A percentile compares a stretch with the other conserved stretches of the same genome.
Evolutionary conservation across 2,113 vertebrate genomes (phyloP).

Genomic region (Synchiropus splendidus): DNA sequence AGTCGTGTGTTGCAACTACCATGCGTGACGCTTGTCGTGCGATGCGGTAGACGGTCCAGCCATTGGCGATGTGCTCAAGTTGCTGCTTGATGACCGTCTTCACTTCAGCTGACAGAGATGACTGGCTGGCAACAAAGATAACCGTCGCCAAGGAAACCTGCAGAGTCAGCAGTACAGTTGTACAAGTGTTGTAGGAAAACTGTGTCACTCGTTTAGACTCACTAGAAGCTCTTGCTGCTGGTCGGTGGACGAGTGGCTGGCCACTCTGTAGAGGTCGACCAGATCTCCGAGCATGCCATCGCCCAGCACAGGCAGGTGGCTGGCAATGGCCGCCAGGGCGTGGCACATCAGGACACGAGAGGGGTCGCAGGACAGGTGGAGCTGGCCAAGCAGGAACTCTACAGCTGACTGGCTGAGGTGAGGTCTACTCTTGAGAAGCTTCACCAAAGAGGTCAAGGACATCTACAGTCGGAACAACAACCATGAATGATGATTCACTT

Average conservation of each 20-base stretch:
- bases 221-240: conserved; percentile 96
- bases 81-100: conserved; percentile 91
- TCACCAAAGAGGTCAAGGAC: conserved; percentile 83
- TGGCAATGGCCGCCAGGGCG: conserved; percentile 86
- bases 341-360: conserved; percentile 87
- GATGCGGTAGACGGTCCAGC: conserved; percentile 95
- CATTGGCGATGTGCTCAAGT: conserved; percentile 86
- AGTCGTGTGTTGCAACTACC: conserved; percentile 63
- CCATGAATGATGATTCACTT: no score
- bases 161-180: not conserved
- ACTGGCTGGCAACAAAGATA: conserved; percentile 95
- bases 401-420: conserved; percentile 87
- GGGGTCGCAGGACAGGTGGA: conserved; percentile 79
- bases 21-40: conserved; percentile 95
- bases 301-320: conserved; percentile 86
- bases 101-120: conserved; percentile 82
- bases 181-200: not conserved
- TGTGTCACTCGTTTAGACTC: conserved; percentile 33
- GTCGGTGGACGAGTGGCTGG: conserved; percentile 76
- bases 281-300: conserved; percentile 92
- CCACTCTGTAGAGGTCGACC: conserved; percentile 84
- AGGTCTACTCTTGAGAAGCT: conserved; percentile 80
- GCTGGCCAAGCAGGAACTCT: conserved; percentile 83
- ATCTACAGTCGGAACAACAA: conserved; percentile 61
- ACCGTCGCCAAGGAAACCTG: conserved; percentile 95